Percentiles rank a stretch among this genome's conserved stretches.
These are phyloP conservation scores for Drymonia ruficornis DNA, from an alignment of 2,888 invertebrate species.

Conservation along the genomic window DNA sequence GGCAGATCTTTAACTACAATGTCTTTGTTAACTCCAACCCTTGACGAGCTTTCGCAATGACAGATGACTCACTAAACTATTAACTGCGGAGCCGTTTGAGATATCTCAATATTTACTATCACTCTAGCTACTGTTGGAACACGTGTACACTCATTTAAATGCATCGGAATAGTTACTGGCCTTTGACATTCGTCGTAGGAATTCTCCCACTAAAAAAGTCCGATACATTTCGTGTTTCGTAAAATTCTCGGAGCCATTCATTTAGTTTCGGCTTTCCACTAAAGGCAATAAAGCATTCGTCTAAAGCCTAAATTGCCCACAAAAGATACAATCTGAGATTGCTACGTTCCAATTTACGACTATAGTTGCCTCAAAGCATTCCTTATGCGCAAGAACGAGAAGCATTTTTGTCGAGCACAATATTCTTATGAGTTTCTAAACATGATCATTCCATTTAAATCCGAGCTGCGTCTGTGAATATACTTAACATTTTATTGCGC, in stretches of 20 bases:
- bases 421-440: slow-evolving; percentile 75
- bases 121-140: slow-evolving; percentile 29
- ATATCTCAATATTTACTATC: slow-evolving; percentile 48
- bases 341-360: slow-evolving; percentile 72
- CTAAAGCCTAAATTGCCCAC: slow-evolving; percentile 64
- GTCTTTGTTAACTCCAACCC: slow-evolving; percentile 54
- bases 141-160: slow-evolving; percentile 23
- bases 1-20: slow-evolving; percentile 51
- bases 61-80: slow-evolving; percentile 63
- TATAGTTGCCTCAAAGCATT: slow-evolving; percentile 66
- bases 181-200: slow-evolving; percentile 9
- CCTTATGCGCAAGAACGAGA: slow-evolving; percentile 57
- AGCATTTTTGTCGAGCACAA: slow-evolving; percentile 70
- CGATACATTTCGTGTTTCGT: slow-evolving; percentile 25
- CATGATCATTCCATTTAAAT: slow-evolving; percentile 75
- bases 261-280: slow-evolving; percentile 42
- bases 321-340: slow-evolving; percentile 73
- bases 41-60: slow-evolving; percentile 59
- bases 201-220: neutral
- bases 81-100: slow-evolving; percentile 37
- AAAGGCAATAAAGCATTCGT: slow-evolving; percentile 55
- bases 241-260: slow-evolving; percentile 34
- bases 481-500: slow-evolving; percentile 68
- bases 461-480: slow-evolving; percentile 58
- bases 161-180: slow-evolving; percentile 8